Conservation (phyloP, 2,797 vertebrate species). For the Pantherophis vulpinus region DNA sequence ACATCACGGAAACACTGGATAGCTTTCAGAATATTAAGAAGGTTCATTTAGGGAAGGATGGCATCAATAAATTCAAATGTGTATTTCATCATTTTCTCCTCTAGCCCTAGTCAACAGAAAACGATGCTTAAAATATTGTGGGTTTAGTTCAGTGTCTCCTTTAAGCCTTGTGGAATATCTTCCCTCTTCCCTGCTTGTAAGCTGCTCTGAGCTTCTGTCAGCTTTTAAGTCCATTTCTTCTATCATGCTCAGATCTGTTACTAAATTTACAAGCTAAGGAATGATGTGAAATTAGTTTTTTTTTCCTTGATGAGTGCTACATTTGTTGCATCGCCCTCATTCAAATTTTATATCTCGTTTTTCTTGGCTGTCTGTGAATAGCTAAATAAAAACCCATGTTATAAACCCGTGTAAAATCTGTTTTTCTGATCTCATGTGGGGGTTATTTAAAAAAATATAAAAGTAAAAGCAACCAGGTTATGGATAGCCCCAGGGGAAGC, state of each 20-base stretch:
- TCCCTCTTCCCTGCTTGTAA: neutral
- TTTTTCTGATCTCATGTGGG: neutral
- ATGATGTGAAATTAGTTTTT: neutral
- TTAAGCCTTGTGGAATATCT: neutral
- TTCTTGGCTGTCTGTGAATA: neutral
- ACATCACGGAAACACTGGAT: neutral
- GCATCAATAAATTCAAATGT: neutral
- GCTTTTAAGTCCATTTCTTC: neutral
- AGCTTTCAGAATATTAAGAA: neutral
- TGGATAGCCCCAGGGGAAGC: neutral
- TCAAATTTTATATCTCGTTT: neutral
- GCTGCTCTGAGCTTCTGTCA: neutral
- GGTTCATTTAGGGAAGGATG: neutral
- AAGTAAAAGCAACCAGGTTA: neutral
- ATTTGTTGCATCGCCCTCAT: constrained; percentile 12
- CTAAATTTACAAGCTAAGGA: neutral
- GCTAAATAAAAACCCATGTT: neutral
- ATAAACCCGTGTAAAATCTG: neutral
- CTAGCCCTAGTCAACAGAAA: neutral
- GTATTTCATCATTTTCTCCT: neutral
- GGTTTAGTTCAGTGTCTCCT: neutral
- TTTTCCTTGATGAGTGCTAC: neutral
- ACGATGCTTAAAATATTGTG: neutral
- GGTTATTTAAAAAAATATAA: neutral
- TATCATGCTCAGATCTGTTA: neutral